These are phyloP conservation scores for Trichosurus vulpecula DNA, from an alignment of 2,797 vertebrate species.

Conservation along the genomic window DNA sequence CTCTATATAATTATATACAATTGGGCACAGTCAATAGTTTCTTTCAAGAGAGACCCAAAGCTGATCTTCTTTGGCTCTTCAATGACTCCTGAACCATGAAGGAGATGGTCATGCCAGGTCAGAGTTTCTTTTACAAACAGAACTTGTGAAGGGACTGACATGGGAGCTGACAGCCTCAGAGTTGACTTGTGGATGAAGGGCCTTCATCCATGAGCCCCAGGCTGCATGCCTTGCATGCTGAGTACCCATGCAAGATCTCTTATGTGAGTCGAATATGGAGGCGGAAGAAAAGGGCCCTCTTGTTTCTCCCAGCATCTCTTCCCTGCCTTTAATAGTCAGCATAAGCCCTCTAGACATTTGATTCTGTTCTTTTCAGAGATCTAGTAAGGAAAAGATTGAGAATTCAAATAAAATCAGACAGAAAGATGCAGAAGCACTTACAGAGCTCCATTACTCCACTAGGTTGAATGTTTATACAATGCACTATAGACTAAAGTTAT, in stretches of 20 bases:
- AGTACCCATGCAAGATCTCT: constrained; percentile 21
- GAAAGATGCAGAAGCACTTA: constrained; percentile 52
- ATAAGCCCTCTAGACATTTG: constrained; percentile 52
- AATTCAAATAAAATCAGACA: constrained; percentile 67
- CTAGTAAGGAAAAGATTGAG: constrained; percentile 50
- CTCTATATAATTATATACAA: constrained; percentile 53
- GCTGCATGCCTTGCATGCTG: neutral
- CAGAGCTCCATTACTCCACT: constrained; percentile 64
- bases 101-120: constrained; percentile 50
- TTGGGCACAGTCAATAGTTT: constrained; percentile 45
- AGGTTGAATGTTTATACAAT: constrained; percentile 68
- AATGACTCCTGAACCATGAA: constrained; percentile 63
- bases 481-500: constrained; percentile 59
- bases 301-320: constrained; percentile 39
- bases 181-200: constrained; percentile 34
- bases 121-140: constrained; percentile 64
- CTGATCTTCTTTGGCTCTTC: constrained; percentile 50
- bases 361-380: constrained; percentile 54
- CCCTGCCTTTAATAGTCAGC: constrained; percentile 50
- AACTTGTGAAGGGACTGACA: constrained; percentile 53
- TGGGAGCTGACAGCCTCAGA: constrained; percentile 42
- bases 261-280: neutral
- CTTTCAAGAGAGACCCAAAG: constrained; percentile 28
- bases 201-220: constrained; percentile 44
- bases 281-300: neutral